Conservation (phyloP, 2,113 vertebrate species). For the Esox niger region DNA sequence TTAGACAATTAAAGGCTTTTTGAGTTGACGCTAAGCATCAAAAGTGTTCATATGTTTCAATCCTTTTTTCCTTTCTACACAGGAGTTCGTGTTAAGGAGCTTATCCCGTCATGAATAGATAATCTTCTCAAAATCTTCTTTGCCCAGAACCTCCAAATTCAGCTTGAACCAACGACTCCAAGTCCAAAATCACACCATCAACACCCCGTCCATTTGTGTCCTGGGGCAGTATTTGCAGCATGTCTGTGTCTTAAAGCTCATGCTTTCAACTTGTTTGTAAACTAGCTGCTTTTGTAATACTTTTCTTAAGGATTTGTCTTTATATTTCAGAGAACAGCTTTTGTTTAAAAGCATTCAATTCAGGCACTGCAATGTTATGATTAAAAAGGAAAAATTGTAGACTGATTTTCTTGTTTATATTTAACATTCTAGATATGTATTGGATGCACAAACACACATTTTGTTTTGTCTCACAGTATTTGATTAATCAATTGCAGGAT, state of each 20-base stretch:
- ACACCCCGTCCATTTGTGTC: not conserved
- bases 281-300: not conserved
- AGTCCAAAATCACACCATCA: not conserved
- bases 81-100: constrained; percentile 15
- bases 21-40: too few species aligned
- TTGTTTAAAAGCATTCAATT: constrained; percentile 31
- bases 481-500: too few species aligned
- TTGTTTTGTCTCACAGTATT: too few species aligned
- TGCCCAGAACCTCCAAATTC: not conserved
- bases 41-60: not conserved
- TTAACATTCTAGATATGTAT: not conserved
- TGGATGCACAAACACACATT: not conserved
- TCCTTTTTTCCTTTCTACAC: constrained; percentile 8
- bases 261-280: not conserved
- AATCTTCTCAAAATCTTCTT: not conserved
- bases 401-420: constrained; percentile 12
- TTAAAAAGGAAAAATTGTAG: constrained; percentile 64
- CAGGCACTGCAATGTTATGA: constrained; percentile 36
- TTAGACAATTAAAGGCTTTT: not conserved
- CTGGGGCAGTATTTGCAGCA: constrained; percentile 5
- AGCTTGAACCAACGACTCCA: not conserved
- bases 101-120: constrained; percentile 1
- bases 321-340: constrained; percentile 1
- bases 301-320: not conserved
- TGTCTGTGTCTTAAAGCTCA: constrained; percentile 6